Conservation (phyloP, 2,797 vertebrate genomes). For the Hipposideros larvatus region DNA sequence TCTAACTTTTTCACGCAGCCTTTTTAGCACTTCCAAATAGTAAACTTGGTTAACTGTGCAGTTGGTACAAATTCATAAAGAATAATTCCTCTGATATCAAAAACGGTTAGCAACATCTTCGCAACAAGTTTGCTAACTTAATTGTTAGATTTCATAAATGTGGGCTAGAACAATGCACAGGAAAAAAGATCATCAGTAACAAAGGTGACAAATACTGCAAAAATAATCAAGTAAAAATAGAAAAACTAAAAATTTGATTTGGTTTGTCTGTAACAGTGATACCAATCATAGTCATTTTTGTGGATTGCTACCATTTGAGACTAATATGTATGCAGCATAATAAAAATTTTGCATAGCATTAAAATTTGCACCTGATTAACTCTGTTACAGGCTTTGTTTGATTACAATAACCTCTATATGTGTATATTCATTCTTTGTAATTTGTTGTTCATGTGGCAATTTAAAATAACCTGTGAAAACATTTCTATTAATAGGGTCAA, state of each 20-base stretch:
- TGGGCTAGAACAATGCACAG: neutral
- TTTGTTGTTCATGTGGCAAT: constrained; percentile 72
- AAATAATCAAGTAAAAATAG: constrained; percentile 31
- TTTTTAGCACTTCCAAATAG: too few species aligned
- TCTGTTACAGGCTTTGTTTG: constrained; percentile 66
- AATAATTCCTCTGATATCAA: too few species aligned
- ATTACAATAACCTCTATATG: constrained; percentile 69
- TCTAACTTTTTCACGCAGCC: too few species aligned
- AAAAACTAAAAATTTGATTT: constrained; percentile 49
- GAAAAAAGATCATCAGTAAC: neutral
- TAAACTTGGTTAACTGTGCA: too few species aligned
- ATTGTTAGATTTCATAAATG: neutral
- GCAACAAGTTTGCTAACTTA: too few species aligned
- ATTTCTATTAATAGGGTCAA: constrained; percentile 48
- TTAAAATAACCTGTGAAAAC: constrained; percentile 63
- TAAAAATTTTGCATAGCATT: constrained; percentile 69
- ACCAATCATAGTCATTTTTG: constrained; percentile 45
- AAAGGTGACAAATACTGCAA: neutral
- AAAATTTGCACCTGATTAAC: constrained; percentile 74
- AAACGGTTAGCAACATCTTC: too few species aligned
- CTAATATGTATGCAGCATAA: constrained; percentile 65
- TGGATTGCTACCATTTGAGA: constrained; percentile 57
- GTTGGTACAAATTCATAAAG: too few species aligned
- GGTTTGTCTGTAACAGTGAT: constrained; percentile 3
- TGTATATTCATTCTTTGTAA: constrained; percentile 66